phyloP scores from a whole-genome alignment of 92 coral and sea anemone species.

The Porites lobata region DNA sequence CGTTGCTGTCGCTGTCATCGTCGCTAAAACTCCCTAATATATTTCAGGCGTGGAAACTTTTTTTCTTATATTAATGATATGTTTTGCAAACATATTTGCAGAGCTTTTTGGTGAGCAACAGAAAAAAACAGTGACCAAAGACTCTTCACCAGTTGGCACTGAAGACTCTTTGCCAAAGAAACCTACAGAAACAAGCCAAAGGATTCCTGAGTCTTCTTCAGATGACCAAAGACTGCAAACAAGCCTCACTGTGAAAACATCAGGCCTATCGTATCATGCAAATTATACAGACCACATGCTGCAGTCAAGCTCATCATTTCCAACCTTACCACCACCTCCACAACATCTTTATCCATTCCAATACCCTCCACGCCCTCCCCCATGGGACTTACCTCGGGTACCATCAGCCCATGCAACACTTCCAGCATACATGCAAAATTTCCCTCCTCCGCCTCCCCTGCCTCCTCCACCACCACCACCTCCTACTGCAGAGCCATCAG shows the following conservation, averaged over 20 bases:
- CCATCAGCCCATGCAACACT: slow-evolving; percentile 85
- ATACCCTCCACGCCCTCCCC: slow-evolving; percentile 80
- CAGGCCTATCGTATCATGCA: background rate
- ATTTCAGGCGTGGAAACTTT: too few relatives aligned
- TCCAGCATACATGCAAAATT: slow-evolving; percentile 54
- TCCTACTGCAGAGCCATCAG: too few relatives aligned
- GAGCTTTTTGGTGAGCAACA: slow-evolving; percentile 39
- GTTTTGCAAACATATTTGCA: slow-evolving; percentile 1
- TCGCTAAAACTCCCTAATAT: too few relatives aligned
- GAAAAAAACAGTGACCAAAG: background rate
- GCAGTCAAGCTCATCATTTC: slow-evolving; percentile 24
- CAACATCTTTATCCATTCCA: slow-evolving; percentile 62
- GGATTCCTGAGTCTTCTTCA: background rate
- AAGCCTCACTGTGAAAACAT: background rate
- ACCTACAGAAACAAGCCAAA: background rate
- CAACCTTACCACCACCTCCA: slow-evolving; percentile 82
- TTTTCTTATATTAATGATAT: background rate
- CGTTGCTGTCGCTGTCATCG: too few relatives aligned
- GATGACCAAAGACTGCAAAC: background rate
- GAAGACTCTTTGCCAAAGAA: background rate
- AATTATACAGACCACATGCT: background rate
- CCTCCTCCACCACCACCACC: slow-evolving; percentile 59
- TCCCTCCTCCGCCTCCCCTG: slow-evolving; percentile 62
- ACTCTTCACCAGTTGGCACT: too few relatives aligned
- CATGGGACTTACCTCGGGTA: slow-evolving; percentile 80